A percentile compares a stretch with the other conserved stretches of the same genome.
phyloP scores from a whole-genome alignment of 2,888 invertebrate species.

The Ennomos erosarius region DNA sequence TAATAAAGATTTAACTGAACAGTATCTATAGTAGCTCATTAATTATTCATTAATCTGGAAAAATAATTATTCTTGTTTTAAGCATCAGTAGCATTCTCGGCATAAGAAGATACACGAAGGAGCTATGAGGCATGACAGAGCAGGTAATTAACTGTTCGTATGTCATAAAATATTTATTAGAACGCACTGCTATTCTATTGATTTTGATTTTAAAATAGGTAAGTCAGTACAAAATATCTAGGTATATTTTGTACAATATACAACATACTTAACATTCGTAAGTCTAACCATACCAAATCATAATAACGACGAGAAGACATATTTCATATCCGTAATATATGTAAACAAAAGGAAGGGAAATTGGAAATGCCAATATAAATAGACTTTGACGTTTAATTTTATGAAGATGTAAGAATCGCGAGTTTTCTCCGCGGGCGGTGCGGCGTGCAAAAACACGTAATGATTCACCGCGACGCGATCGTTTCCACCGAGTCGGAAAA shows the following conservation, averaged over 20 bases:
- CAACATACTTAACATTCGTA: too few species aligned
- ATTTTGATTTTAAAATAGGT: too few species aligned
- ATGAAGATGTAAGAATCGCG: constrained; percentile 45
- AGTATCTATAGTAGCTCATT: constrained; percentile 51
- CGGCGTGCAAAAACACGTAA: constrained; percentile 69
- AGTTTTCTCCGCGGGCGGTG: constrained; percentile 66
- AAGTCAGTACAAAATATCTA: too few species aligned
- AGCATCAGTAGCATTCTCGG: not conserved
- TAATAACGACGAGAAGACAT: not conserved
- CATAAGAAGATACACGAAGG: constrained; percentile 42
- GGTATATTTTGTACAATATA: too few species aligned
- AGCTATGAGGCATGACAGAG: not conserved
- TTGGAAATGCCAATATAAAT: constrained; percentile 41
- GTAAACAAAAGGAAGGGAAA: constrained; percentile 33
- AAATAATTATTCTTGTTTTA: not conserved
- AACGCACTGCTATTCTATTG: too few species aligned
- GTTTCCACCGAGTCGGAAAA: constrained; percentile 82
- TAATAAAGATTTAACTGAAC: constrained; percentile 6
- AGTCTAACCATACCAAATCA: too few species aligned
- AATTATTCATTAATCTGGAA: constrained; percentile 20
- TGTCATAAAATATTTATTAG: too few species aligned
- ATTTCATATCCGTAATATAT: constrained; percentile 18
- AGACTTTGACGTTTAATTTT: constrained; percentile 51
- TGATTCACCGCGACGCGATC: constrained; percentile 78
- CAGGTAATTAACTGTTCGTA: too few species aligned